These are phyloP conservation scores for Anguilla marmorata DNA, from an alignment of 2,797 vertebrate genomes.

Conservation along the genomic window DNA sequence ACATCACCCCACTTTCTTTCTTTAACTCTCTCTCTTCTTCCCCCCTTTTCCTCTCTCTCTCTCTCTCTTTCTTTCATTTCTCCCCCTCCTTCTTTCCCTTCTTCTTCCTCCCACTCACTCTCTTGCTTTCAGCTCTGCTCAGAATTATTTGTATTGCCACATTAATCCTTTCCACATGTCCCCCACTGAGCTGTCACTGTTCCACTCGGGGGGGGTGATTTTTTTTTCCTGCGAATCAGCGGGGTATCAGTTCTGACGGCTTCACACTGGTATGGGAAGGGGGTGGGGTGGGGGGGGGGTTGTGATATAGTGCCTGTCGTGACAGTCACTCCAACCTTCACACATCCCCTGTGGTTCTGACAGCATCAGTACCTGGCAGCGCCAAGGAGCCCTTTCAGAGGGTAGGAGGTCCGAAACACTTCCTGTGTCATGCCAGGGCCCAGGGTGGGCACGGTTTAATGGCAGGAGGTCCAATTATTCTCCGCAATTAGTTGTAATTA, in stretches of 20 bases:
- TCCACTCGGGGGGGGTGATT: slow-evolving; percentile 82
- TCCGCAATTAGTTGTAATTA: slow-evolving; percentile 83
- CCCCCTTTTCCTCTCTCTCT: slow-evolving; percentile 36
- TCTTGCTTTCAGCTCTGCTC: slow-evolving; percentile 73
- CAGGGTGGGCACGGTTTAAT: slow-evolving; percentile 65
- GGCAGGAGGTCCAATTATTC: slow-evolving; percentile 73
- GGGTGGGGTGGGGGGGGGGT: slow-evolving; percentile 42
- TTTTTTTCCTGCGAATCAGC: slow-evolving; percentile 79
- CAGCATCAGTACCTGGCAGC: slow-evolving; percentile 67
- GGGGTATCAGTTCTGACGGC: slow-evolving; percentile 83
- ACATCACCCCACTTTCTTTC: slow-evolving; percentile 53
- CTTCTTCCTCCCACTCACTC: slow-evolving; percentile 60
- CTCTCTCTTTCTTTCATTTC: neutral
- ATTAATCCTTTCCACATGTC: slow-evolving; percentile 92
- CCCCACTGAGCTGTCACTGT: slow-evolving; percentile 81
- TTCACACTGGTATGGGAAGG: slow-evolving; percentile 54
- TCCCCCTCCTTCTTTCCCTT: slow-evolving; percentile 45
- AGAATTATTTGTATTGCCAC: slow-evolving; percentile 85
- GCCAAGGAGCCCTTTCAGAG: slow-evolving; percentile 21
- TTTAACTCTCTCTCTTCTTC: slow-evolving; percentile 47
- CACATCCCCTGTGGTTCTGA: slow-evolving; percentile 67
- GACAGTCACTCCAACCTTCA: slow-evolving; percentile 59
- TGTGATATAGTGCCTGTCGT: slow-evolving; percentile 63
- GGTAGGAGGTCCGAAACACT: slow-evolving; percentile 43
- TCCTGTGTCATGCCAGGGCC: slow-evolving; percentile 64